Evolutionary conservation across 2,797 vertebrate genomes (phyloP).

Genomic region (Halcyon badia): DNA sequence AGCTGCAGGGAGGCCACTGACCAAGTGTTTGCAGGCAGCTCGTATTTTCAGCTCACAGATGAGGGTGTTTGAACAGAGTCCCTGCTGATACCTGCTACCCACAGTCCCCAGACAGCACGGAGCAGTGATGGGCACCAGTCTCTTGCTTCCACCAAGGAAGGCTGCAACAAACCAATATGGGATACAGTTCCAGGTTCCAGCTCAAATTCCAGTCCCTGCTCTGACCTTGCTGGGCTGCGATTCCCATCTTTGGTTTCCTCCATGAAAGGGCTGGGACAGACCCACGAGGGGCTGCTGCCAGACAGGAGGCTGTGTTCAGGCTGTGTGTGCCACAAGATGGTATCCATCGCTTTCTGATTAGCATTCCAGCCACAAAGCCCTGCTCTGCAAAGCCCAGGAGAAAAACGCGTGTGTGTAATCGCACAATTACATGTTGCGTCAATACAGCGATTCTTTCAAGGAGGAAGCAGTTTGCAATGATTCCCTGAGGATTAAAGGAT

Average conservation of each 20-base stretch:
- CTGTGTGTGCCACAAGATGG: background rate
- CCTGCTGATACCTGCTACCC: background rate
- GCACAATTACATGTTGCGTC: background rate
- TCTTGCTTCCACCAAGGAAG: background rate
- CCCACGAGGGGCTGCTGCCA: background rate
- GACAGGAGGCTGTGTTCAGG: background rate
- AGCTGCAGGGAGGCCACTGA: background rate
- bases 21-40: background rate
- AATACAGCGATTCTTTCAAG: background rate
- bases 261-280: background rate
- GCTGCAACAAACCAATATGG: background rate
- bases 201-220: background rate
- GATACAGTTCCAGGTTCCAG: background rate
- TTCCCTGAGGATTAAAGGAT: conserved; percentile 47
- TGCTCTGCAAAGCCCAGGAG: background rate
- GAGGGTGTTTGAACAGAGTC: background rate
- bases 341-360: background rate
- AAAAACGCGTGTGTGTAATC: background rate
- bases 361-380: conserved; percentile 31
- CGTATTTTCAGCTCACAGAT: background rate
- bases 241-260: background rate
- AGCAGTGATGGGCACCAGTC: accelerated
- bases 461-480: background rate
- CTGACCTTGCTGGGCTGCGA: background rate
- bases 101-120: background rate